Base-by-base conservation (phyloP, 1,140 invertebrate species). In the Octopus bimaculoides region DNA sequence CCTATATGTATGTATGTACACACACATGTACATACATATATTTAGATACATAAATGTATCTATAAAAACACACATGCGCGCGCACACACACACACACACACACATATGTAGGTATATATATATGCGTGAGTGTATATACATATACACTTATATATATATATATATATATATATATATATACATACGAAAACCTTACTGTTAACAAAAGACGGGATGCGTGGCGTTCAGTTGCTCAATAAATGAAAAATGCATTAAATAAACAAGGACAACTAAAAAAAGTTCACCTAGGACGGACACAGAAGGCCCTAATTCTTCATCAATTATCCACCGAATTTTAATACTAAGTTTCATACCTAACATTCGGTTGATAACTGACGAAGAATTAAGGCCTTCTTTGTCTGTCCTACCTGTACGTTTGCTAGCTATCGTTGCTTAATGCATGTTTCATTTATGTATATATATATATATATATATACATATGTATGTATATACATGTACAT, bases 391-490 rank as follows among this genome's bases (percentile, higher is more conserved):
- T 61, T 61, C 56, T 61, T 17, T 17, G 9, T 61, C 56, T 61
- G 9, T 61, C 17, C 56, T 9, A 61, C 56, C 1, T 17, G 56
- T 41, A 41, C 9, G 1, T 61, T 61, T 61, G 9, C 4, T 61
- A 12, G 9, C 56, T 61, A 12, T 61, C 56, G 9, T 4, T 61
- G 9, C 4, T 61, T 17, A 12, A 12, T 61, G 9, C 17, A 12
- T 17, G 1, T 61, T 61, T 61, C 56, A 61, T 61, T 12, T 61
- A 61, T 61, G 17, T 61, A 61, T 61, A 61, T 61, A 61, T 61
- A 61, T 61, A 61, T 61, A 61, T 61, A 61, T 61, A 61, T 61
- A 61, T 61, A 61, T 61, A 61, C 17, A 61, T 61, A 61, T 61
- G 7, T 7, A 61, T 17, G 1, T 41, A 41, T 41, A 41, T 41